phyloP scores from a whole-genome alignment of 2,113 vertebrate genomes.

The Nannospalax galili region DNA sequence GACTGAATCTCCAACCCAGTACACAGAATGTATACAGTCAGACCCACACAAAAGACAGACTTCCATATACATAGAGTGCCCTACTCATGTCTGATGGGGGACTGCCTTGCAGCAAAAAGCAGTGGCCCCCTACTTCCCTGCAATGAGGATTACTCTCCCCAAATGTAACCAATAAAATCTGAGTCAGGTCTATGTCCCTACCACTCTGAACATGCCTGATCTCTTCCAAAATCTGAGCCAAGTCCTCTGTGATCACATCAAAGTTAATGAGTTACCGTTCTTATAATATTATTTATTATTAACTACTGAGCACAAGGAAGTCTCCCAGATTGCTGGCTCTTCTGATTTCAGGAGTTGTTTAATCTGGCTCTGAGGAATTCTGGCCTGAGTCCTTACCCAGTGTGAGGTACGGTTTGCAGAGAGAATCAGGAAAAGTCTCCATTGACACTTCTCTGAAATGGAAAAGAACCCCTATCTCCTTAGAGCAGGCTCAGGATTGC shows the following conservation, averaged over 20 bases:
- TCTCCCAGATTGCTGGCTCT: not conserved
- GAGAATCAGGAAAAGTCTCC: not conserved
- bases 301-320: constrained; percentile 4
- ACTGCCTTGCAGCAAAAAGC: not conserved
- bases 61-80: not conserved
- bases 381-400: not conserved
- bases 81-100: accelerated
- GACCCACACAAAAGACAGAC: not conserved
- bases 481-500: not conserved
- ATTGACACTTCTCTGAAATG: not conserved
- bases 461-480: accelerated
- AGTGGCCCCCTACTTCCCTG: not conserved
- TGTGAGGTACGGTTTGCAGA: not conserved
- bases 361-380: constrained; percentile 15
- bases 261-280: constrained; percentile 54
- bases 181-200: not conserved
- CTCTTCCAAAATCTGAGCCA: not conserved
- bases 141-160: not conserved
- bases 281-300: constrained; percentile 51
- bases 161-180: constrained; percentile 17
- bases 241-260: not conserved
- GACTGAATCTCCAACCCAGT: not conserved
- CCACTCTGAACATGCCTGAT: too few relatives aligned
- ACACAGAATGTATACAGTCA: accelerated
- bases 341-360: constrained; percentile 2